phyloP scores from a whole-genome alignment of 2,888 invertebrate genomes.

The Agriopis marginaria region DNA sequence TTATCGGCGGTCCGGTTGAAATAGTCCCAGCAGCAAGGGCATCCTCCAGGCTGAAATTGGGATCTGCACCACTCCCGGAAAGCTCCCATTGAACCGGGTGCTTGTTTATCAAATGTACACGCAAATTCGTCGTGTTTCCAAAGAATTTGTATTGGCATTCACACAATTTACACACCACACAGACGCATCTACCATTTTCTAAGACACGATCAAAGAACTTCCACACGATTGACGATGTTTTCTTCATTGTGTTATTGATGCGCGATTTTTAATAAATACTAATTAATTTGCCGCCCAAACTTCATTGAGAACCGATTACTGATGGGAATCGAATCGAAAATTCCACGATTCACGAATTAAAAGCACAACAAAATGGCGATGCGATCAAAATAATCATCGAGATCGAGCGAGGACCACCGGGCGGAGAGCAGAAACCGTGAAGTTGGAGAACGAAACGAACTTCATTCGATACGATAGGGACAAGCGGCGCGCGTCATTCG shows the following conservation, averaged over 20 bases:
- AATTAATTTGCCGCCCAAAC: conserved; percentile 67
- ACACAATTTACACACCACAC: conserved; percentile 81
- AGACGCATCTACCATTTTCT: conserved; percentile 70
- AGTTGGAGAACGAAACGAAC: conserved; percentile 49
- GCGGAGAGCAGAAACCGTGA: conserved; percentile 9
- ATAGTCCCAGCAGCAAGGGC: conserved; percentile 40
- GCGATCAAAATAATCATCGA: conserved; percentile 64
- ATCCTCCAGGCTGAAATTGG: conserved; percentile 59
- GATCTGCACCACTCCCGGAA: conserved; percentile 68
- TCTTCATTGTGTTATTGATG: conserved; percentile 71
- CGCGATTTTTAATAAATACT: conserved; percentile 1
- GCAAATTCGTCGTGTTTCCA: conserved; percentile 80
- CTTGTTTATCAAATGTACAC: conserved; percentile 75
- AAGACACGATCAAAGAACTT: conserved; percentile 77
- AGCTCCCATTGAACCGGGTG: conserved; percentile 83
- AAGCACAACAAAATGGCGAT: conserved; percentile 68
- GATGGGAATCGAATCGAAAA: conserved; percentile 71
- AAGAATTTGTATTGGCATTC: conserved; percentile 80
- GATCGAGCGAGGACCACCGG: conserved; percentile 34
- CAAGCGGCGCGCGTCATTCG: conserved; percentile 16
- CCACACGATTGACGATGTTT: conserved; percentile 78
- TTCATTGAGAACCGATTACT: conserved; percentile 40
- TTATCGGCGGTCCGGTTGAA: conserved; percentile 50
- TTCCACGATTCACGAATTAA: conserved; percentile 56
- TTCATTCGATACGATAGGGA: conserved; percentile 56